Evolutionary conservation across 2,888 invertebrate species (phyloP), one percentile per base, ranked within the genome.

Genomic region (Gerris lacustris): DNA sequence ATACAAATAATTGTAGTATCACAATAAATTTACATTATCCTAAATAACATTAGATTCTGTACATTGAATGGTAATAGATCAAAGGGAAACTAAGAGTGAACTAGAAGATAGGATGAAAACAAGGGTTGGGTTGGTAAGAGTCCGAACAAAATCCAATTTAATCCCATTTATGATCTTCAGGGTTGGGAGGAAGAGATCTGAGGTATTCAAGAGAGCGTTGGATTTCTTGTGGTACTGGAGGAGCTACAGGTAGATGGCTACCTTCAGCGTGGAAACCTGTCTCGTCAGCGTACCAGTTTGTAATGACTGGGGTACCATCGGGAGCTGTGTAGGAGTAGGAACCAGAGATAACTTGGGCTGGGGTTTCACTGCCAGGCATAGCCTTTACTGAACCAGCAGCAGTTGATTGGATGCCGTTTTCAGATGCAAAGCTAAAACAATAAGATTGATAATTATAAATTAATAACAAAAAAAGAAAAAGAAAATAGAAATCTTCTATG

Each of bases 351-450:
- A 75, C 75, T 62, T 74, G 73, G n/a, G 73, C 73, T 2, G 64
- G 64, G 31, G 7, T 4, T 44, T 76, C 76, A 18, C 72, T 72
- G 44, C 75, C 69, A 6, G 75, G 76, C 6, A 72, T 67, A 73
- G 75, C 73, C 71, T 76, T 80, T 76, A 82, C 79, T 69, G 75
- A 73, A 78, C 78, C 82, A 78, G 80, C 79, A 76, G 86, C 86
- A 66, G 81, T 77, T 6, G 82, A 84, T 5, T 75, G 67, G 76
- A 83, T 86, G 15, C 86, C 86, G 74, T 87, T 82, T 62, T 82
- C 84, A 5, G 85, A 82, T 78, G 87, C 84, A 75, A 76, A 79
- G 70, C 79, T 79, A 72, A 55, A 75, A 76, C 17, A 17, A 11
- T 68, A 64, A 55, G 15, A 31, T 31, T 15, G 5, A 55, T 55